Evolutionary conservation across 1,140 invertebrate genomes (phyloP).

Genomic region (Linepithema humile): DNA sequence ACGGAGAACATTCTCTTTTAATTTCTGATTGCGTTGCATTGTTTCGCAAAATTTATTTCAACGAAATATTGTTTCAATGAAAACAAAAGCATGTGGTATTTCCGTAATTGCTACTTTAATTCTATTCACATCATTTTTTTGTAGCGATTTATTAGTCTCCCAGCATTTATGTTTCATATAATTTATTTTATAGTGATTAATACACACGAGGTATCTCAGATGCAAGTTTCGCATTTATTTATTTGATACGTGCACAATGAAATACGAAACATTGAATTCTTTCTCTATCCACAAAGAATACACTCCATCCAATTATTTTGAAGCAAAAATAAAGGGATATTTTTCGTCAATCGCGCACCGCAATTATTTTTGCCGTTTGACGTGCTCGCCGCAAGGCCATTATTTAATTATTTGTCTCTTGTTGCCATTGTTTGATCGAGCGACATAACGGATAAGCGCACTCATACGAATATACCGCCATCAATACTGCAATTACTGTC

Average conservation of each 20-base stretch:
- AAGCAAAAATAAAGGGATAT: background rate
- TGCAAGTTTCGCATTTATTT: background rate
- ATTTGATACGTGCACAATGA: background rate
- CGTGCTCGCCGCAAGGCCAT: background rate
- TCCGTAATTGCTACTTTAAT: background rate
- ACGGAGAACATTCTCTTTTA: no score
- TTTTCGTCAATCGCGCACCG: background rate
- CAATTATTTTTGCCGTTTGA: slow-evolving; percentile 3
- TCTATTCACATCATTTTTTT: background rate
- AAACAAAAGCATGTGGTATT: background rate
- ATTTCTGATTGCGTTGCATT: background rate
- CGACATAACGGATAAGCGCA: slow-evolving; percentile 1
- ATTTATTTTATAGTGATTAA: background rate
- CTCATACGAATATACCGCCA: background rate
- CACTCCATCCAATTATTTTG: slow-evolving; percentile 22
- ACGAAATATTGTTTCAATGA: no score
- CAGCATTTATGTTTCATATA: background rate
- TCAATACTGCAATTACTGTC: slow-evolving; percentile 2
- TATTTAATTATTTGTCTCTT: slow-evolving; percentile 8
- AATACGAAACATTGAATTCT: background rate
- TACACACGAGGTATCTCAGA: background rate
- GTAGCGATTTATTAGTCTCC: background rate
- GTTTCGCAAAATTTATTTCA: background rate
- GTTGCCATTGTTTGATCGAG: background rate
- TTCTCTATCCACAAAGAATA: background rate